These are phyloP conservation scores for Enteromius paludinosus DNA, from an alignment of 2,797 vertebrate genomes.

Conservation along the genomic window DNA sequence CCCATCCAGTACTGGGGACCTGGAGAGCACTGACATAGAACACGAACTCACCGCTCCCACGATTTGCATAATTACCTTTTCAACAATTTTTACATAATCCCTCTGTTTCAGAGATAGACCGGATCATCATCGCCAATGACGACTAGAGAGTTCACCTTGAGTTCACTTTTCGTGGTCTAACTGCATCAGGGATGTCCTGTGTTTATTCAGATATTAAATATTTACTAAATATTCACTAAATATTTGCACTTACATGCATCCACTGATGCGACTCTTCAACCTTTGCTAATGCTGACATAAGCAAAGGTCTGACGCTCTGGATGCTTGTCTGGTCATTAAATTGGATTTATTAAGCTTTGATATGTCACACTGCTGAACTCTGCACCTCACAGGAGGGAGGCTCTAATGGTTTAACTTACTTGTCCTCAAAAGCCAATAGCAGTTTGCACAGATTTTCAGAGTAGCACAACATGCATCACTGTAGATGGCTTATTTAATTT, in stretches of 20 bases:
- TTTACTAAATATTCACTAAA: too few relatives aligned
- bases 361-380: slow-evolving; percentile 7
- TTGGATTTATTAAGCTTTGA: slow-evolving; percentile 32
- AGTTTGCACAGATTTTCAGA: background rate
- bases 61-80: slow-evolving; percentile 50
- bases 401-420: background rate
- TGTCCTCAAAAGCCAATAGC: background rate
- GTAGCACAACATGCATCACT: background rate
- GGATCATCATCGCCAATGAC: background rate
- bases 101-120: slow-evolving; percentile 36
- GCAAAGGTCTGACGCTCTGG: background rate
- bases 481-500: background rate
- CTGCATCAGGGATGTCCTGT: background rate
- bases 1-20: background rate
- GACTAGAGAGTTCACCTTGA: slow-evolving; percentile 1
- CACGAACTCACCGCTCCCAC: slow-evolving; percentile 17
- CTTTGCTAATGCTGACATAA: slow-evolving; percentile 38
- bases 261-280: slow-evolving; percentile 12
- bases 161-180: slow-evolving; percentile 4
- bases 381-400: background rate
- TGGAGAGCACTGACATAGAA: background rate
- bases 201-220: background rate
- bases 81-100: slow-evolving; percentile 52
- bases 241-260: background rate
- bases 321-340: slow-evolving; percentile 13